Percentiles rank a stretch among this genome's conserved stretches.
phyloP scores from a whole-genome alignment of 2,888 invertebrate genomes.

The Papilio protenor region DNA sequence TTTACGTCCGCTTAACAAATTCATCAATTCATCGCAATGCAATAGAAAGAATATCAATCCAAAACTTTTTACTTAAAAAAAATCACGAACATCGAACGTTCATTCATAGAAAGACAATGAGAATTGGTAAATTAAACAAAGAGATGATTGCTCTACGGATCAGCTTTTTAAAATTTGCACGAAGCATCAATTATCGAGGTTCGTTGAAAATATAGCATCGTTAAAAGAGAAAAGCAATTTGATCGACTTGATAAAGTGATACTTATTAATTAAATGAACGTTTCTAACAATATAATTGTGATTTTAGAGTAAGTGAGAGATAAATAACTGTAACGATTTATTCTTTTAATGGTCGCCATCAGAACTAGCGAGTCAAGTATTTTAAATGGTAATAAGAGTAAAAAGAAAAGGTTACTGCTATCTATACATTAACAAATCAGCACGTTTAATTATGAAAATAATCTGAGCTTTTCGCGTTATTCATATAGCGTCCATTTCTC shows the following conservation, averaged over 20 bases:
- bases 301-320: neutral
- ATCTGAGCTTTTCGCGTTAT: neutral
- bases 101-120: slow-evolving; percentile 23
- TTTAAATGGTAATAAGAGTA: neutral
- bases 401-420: neutral
- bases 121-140: slow-evolving; percentile 25
- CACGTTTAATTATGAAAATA: neutral
- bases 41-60: neutral
- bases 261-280: slow-evolving; percentile 31
- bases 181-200: slow-evolving; percentile 35
- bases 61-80: slow-evolving; percentile 21
- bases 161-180: slow-evolving; percentile 44
- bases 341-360: neutral
- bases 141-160: slow-evolving; percentile 41
- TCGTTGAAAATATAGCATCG: slow-evolving; percentile 36
- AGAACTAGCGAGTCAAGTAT: neutral
- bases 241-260: slow-evolving; percentile 31
- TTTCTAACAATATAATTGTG: slow-evolving; percentile 8
- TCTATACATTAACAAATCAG: neutral
- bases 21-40: neutral
- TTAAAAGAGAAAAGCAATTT: slow-evolving; percentile 36
- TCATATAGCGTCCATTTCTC: neutral
- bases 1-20: neutral
- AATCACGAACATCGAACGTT: slow-evolving; percentile 32
- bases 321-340: neutral